Percentiles rank a stretch among this genome's conserved stretches.
These are phyloP conservation scores for Sphenodon punctatus DNA, from an alignment of 2,797 vertebrate species.

Conservation along the genomic window DNA sequence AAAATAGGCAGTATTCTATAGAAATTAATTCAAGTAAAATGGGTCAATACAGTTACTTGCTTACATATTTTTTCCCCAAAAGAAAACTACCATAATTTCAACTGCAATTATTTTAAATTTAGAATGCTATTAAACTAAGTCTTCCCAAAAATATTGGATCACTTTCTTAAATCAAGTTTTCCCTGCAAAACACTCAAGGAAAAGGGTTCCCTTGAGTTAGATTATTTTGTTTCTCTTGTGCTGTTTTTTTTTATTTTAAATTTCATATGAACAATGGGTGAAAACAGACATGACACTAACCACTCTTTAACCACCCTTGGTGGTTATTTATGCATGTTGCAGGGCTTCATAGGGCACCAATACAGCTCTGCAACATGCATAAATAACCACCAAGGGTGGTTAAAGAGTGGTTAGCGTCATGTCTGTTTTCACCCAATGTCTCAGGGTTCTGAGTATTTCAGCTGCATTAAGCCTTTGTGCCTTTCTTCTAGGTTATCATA, in stretches of 20 bases:
- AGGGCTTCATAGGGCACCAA: too few relatives aligned
- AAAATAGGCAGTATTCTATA: neutral
- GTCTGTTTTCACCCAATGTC: too few relatives aligned
- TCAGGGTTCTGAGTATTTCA: slow-evolving; percentile 12
- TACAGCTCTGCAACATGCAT: too few relatives aligned
- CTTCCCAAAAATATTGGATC: neutral
- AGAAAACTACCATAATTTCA: slow-evolving; percentile 5
- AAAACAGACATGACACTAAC: too few relatives aligned
- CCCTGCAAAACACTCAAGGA: neutral
- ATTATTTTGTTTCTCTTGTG: neutral
- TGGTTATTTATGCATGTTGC: too few relatives aligned
- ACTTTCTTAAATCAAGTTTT: neutral
- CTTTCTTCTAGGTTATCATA: slow-evolving; percentile 15
- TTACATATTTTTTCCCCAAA: slow-evolving; percentile 17
- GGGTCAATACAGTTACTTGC: neutral
- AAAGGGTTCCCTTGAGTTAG: neutral
- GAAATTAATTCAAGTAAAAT: slow-evolving; percentile 6
- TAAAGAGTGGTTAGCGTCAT: too few relatives aligned
- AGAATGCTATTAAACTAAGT: neutral
- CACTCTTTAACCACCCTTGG: too few relatives aligned
- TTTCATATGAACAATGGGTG: too few relatives aligned
- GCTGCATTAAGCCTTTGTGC: slow-evolving; percentile 25
- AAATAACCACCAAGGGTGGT: too few relatives aligned
- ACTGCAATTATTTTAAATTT: neutral
- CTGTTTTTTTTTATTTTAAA: neutral